Evolutionary conservation across 1,140 invertebrate genomes (phyloP), one percentile per base, ranked within the genome.

Genomic region (Tachypleus tridentatus): DNA sequence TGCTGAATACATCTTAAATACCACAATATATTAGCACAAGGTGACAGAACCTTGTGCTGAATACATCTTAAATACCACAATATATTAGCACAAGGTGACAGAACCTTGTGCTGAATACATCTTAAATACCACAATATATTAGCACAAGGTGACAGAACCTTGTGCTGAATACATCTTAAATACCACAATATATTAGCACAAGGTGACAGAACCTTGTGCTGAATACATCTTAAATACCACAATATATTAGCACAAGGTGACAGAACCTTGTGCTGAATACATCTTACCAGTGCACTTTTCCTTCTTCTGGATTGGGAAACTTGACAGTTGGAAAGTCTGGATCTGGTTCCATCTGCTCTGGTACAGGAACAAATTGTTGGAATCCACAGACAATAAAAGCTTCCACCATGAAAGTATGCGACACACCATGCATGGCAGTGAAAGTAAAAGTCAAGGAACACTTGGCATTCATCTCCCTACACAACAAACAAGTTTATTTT

Each of bases 291-390:
- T 60, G 93, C 89, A 73, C 88, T 88, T 74, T 90, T 87, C 6
- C 89, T 79, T 99, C 97, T 77, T 99, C 97, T 3, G 97, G 97
- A 80, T 99, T 99, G 0, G 97, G 97, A 80, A 95, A 98, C 72
- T 85, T 85, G 0, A 99, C 95, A 1, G 95, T 98, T 3, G 95
- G 86, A 79, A 99, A 99, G 67, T 98, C 91, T 0, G 96, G 96
- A 81, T 99, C 86, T 0, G 96, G 90, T 65, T 90, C 80, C 69
- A 87, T 84, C 80, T 98, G 90, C 70, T 93, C 85, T 63, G 80
- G 75, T 0, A 98, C 95, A 29, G 87, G 83, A 63, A 67, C 29
- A 61, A 64, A 65, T 49, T 67, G 51, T 75, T 85, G 83, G 57
- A 97, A 86, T 68, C 86, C 85, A 63, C 87, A 85, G 51, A 76